Evolutionary conservation across 2,797 vertebrate species (phyloP).

Genomic region (Lemur catta): DNA sequence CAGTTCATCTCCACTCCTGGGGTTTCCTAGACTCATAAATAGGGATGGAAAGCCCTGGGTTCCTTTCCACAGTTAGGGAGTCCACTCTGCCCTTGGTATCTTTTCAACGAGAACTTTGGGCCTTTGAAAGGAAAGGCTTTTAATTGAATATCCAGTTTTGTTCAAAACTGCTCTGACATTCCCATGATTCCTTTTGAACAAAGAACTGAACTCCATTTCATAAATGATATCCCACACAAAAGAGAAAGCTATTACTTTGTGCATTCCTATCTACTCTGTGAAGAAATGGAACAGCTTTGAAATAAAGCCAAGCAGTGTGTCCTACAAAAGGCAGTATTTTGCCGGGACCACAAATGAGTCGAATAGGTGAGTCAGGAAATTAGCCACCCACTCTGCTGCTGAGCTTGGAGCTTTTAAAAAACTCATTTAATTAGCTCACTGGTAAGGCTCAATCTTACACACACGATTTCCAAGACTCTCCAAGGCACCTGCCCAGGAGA

Average conservation of each 20-base stretch:
- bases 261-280: constrained; percentile 56
- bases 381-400: constrained; percentile 48
- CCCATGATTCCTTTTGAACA: constrained; percentile 55
- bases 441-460: neutral
- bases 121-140: neutral
- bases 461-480: neutral
- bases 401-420: constrained; percentile 35
- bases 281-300: neutral
- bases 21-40: neutral
- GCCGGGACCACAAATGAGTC: constrained; percentile 47
- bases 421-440: neutral
- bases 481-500: neutral
- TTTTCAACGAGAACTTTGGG: neutral
- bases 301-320: constrained; percentile 61
- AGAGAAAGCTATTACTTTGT: constrained; percentile 50
- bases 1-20: neutral
- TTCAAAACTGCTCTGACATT: constrained; percentile 52
- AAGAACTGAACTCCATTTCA: constrained; percentile 60
- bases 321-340: constrained; percentile 38
- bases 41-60: neutral
- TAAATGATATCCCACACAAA: constrained; percentile 60
- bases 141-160: constrained; percentile 31
- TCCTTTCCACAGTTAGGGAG: too few relatives aligned
- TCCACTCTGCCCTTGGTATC: neutral
- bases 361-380: constrained; percentile 70